Evolutionary conservation across 2,113 vertebrate species (phyloP), one percentile per base, ranked within the genome.

Genomic region (Spermophilus dauricus): DNA sequence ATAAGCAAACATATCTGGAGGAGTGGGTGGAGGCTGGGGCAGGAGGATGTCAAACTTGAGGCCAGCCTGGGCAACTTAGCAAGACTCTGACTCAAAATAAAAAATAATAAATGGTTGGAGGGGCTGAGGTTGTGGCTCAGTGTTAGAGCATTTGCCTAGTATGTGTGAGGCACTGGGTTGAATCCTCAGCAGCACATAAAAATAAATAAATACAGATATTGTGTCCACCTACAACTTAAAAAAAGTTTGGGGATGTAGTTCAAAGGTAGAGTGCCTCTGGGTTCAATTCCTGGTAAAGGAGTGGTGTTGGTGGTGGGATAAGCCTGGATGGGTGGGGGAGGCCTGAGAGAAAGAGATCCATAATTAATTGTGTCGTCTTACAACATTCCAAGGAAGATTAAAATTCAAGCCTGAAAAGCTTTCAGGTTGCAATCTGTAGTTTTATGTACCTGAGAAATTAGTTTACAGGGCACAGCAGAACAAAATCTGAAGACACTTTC

Each of bases 311-410:
- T 61, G 8, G 61, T 8, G 61, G 7, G 8, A 9, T 63, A 63
- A 63, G 61, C 24, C 9, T 28, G 24, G 22, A 13, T 58, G 61
- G 61, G 26, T 26, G 26, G 1, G 8, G 28, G 30, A 32, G 12
- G 65, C 4, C 65, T 6, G 28, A 17, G 58, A 70, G 63, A 93
- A 82, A 89, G 78, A 72, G 70, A 73, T 30, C 77, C 86, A 96
- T 5, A 70, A 61, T 89, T 82, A 81, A 96, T 96, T 97, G 32
- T 96, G 14, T 89, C 39, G 96, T 81, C 95, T 93, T 69, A 37
- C 80, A 96, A 94, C 96, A 65, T 94, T 92, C 87, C 94, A 94
- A 63, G 86, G 77, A 90, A 95, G 85, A 86, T 95, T 77, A 86
- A 92, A 90, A 95, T 75, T 88, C 72, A 92, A 53, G 89, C 30